Percentiles rank a stretch among this genome's conserved stretches.
Evolutionary conservation across 1,140 invertebrate species (phyloP).

Genomic region (Branchinecta lynchi): DNA sequence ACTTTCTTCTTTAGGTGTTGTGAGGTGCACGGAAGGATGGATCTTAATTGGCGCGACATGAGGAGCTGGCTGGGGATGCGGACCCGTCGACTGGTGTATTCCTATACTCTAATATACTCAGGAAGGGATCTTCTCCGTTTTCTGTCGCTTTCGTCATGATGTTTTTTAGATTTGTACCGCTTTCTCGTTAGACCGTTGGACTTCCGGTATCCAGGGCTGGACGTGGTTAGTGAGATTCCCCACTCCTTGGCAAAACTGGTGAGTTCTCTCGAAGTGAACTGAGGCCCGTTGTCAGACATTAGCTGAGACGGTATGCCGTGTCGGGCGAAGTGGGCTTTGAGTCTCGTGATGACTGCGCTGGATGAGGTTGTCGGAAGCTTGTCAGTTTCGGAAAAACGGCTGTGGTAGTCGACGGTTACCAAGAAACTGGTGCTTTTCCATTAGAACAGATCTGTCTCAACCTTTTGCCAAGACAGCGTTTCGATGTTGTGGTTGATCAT

Average conservation of each 20-base stretch:
- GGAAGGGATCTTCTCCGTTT: no score
- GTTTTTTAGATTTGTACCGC: slow-evolving; percentile 9
- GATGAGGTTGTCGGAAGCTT: slow-evolving; percentile 5
- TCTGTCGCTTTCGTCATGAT: slow-evolving; percentile 9
- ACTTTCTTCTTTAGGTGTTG: no score
- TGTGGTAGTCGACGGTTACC: slow-evolving; percentile 8
- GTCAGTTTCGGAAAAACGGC: slow-evolving; percentile 9
- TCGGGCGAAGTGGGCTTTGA: slow-evolving; percentile 8
- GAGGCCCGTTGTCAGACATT: slow-evolving; percentile 4
- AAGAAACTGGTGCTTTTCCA: slow-evolving; percentile 9
- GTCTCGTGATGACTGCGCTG: no score
- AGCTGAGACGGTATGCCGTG: slow-evolving; percentile 8
- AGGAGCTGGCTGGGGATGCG: no score
- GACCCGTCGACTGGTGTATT: no score
- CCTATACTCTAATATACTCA: no score
- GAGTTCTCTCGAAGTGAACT: slow-evolving; percentile 5
- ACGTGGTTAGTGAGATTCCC: no score
- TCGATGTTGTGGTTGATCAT: slow-evolving; percentile 9
- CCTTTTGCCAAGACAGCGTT: not conserved
- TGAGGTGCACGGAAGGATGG: no score
- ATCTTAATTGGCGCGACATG: no score
- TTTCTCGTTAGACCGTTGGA: slow-evolving; percentile 4
- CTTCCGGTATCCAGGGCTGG: not conserved
- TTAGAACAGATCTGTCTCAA: not conserved
- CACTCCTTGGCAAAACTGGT: slow-evolving; percentile 9